Evolutionary conservation across 2,797 vertebrate species (phyloP), one percentile per base, ranked within the genome.

Genomic region (Melanotaenia maccullochi): DNA sequence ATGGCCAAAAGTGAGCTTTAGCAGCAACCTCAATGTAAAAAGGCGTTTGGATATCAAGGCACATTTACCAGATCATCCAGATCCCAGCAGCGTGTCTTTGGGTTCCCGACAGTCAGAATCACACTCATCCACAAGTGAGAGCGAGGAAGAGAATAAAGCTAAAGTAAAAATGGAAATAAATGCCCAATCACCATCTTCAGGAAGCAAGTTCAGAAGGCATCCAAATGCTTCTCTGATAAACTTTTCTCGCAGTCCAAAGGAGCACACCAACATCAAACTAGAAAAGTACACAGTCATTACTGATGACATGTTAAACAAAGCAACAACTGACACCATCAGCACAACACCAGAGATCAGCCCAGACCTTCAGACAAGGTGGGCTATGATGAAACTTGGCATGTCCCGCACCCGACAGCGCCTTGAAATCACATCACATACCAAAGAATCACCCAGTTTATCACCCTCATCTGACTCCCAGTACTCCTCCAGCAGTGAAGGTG

Each of bases 361-460:
- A 76, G 89, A 92, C 40, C 84, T 90, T 35, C 61, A 89, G 58
- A 87, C 81, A 51, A 71, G 35, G 9, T 92, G 90, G 92, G 79
- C 85, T 9, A 78, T 59, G 1, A 90, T 91, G 85, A 85, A 75
- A 73, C 87, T 93, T 20, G 83, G 90, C 4, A 4, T 83, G 8
- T 92, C 91, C 3, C 90, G 80, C 58, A 89, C 90, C 62, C 85
- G 84, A 68, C 89, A 88, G 68, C 85, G 13, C 54, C 82, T 89
- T 35, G 77, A 91, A 68, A 89, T 90, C 32, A 75, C 76, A 54
- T 69, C 86, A 0, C 47, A 11, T 3, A 24, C 59, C 55, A 35
- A 25, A 9, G 61, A 63, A 61, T 20, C 67, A 51, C 63, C 60
- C 6, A 68, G 70, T 22, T 11, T 56, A 47, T 64, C 76, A 28